Evolutionary conservation across 2,113 vertebrate genomes (phyloP), one percentile per base, ranked within the genome.

Genomic region (Mormyrus iriodes): DNA sequence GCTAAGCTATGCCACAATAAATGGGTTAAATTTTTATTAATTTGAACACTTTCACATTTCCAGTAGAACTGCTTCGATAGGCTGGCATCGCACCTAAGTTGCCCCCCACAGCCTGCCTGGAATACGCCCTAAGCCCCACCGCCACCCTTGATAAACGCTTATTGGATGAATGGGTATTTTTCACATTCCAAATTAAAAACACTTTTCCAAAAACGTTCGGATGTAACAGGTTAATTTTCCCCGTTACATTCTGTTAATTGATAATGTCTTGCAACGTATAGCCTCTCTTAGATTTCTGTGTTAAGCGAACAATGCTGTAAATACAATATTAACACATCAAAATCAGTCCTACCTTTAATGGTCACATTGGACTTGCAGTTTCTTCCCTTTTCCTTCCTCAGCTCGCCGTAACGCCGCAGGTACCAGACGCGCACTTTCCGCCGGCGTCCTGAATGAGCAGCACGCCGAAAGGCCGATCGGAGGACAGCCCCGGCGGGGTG

Each of bases 261-360:
- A 61, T 2, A n/a, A 61, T 61, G 24, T 61, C 24, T 61, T 27
- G 24, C 2, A 27, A 61, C 0, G 58, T 2, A 27, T 3, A 61
- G 24, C 24, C 7, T 58, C 24, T n/a, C 21, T 65, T 61, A 27
- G 58, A n/a, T 55, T 15, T 55, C 53, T 55, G 17, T 55, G 53
- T 55, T 55, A 55, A 55, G 53, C 21, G 24, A 55, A 69, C 61
- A 69, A 31, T 39, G 31, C 31, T 39, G 17, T 76, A 39, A 17
- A 39, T 76, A 39, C 13, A 76, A 39, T 76, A 76, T 65, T 27
- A 65, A 65, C n/a, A 69, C 15, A 58, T 19, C 76, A 39, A 42
- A 15, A 51, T 13, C 27, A 82, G 4, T 9, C 86, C 61, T 92
- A 95, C 95, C 95, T 95, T 94, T 95, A 96, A 0, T 94, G 91